These are phyloP conservation scores for Henricia sp. DNA, from an alignment of 53 echinoderm and acorn worm species.

Conservation along the genomic window DNA sequence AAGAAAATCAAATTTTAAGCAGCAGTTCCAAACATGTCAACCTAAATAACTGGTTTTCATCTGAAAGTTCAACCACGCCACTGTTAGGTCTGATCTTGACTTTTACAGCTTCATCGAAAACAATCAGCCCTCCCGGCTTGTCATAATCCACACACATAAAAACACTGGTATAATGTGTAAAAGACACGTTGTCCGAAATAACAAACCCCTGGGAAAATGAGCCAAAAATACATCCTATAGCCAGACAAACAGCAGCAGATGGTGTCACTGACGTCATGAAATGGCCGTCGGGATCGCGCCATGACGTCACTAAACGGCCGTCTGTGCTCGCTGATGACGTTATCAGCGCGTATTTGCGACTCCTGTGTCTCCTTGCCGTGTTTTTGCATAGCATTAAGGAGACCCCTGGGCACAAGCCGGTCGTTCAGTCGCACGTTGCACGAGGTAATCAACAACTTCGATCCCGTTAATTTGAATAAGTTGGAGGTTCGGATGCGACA, in stretches of 20 bases:
- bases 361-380: slow-evolving; percentile 5
- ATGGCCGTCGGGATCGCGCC: slow-evolving; percentile 27
- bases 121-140: no score
- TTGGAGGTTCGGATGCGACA: slow-evolving; percentile 9
- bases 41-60: no score
- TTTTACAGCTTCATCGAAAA: no score
- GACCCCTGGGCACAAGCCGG: slow-evolving; percentile 48
- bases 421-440: slow-evolving; percentile 26
- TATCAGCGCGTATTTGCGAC: not conserved
- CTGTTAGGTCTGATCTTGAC: no score
- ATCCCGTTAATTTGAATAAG: slow-evolving; percentile 27
- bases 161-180: no score
- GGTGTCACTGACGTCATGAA: slow-evolving; percentile 57
- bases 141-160: no score
- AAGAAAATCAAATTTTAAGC: no score
- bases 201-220: slow-evolving; percentile 11
- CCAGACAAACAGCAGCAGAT: slow-evolving; percentile 22
- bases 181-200: no score
- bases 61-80: no score
- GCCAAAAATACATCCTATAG: not conserved
- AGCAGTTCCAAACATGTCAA: no score
- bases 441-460: slow-evolving; percentile 45
- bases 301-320: slow-evolving; percentile 56
- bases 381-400: slow-evolving; percentile 34
- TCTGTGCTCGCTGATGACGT: slow-evolving; percentile 42